phyloP scores from a whole-genome alignment of 2,888 invertebrate species.

The Apodemia zela region DNA sequence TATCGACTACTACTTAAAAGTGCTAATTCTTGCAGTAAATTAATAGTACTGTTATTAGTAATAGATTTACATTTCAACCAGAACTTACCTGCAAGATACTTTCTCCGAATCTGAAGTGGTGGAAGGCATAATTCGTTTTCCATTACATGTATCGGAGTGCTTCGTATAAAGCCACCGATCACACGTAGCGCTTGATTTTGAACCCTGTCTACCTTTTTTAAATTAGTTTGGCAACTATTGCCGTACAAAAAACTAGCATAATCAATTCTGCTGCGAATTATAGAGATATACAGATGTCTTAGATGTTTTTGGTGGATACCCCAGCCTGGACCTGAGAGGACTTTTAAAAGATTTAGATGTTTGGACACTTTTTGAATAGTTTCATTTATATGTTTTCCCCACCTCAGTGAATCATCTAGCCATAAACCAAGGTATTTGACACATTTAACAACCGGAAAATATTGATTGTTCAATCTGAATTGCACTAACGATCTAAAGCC shows the following conservation, averaged over 20 bases:
- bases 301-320: conserved; percentile 24
- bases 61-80: neutral
- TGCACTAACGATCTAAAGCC: too few relatives aligned
- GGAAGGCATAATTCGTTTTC: conserved; percentile 24
- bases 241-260: conserved; percentile 24
- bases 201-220: conserved; percentile 22
- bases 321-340: conserved; percentile 26
- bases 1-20: neutral
- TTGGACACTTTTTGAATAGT: conserved; percentile 18
- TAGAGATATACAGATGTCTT: conserved; percentile 22
- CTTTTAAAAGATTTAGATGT: conserved; percentile 25
- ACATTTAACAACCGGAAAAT: too few relatives aligned
- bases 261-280: conserved; percentile 24
- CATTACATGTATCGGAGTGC: conserved; percentile 26
- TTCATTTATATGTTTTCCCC: conserved; percentile 29
- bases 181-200: conserved; percentile 25
- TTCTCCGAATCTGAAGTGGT: conserved; percentile 23
- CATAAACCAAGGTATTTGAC: conserved; percentile 23
- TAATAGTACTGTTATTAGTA: too few relatives aligned
- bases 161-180: conserved; percentile 26
- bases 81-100: conserved; percentile 24
- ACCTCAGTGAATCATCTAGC: conserved; percentile 26
- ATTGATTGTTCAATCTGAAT: too few relatives aligned
- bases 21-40: neutral
- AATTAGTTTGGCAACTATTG: conserved; percentile 17